Percentiles rank a stretch among this genome's conserved stretches.
phyloP scores from a whole-genome alignment of 2,888 invertebrate genomes.

The Cantharis flavilabris region DNA sequence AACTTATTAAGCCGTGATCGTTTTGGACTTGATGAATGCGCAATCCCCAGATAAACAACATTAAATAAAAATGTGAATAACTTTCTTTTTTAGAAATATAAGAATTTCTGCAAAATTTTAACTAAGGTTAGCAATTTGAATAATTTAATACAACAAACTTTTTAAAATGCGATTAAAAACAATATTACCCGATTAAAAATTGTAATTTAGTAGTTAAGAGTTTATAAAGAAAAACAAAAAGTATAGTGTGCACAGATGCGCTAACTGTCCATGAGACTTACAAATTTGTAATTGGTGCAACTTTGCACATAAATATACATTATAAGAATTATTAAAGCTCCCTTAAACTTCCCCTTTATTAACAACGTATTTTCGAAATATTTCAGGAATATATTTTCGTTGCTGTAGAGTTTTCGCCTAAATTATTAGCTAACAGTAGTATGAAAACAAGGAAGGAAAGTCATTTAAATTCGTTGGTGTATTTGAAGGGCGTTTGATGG shows the following conservation, averaged over 20 bases:
- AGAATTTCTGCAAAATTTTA: no score
- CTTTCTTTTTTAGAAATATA: background rate
- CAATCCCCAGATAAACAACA: constrained; percentile 12
- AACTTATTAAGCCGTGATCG: constrained; percentile 16
- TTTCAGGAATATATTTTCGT: background rate
- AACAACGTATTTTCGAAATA: background rate
- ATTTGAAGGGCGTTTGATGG: background rate
- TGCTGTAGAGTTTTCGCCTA: background rate
- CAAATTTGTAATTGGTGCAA: constrained; percentile 16
- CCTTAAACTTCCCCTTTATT: constrained; percentile 12
- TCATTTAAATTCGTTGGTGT: background rate
- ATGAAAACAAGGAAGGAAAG: background rate
- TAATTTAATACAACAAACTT: background rate
- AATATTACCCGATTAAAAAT: background rate
- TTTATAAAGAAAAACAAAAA: constrained; percentile 9
- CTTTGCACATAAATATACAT: constrained; percentile 35
- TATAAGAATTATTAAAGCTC: constrained; percentile 36
- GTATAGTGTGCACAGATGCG: constrained; percentile 20
- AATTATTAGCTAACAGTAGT: background rate
- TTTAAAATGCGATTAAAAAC: background rate
- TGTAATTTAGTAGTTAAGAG: constrained; percentile 1
- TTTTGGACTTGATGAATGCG: constrained; percentile 18
- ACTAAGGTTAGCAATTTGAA: background rate
- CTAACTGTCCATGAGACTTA: constrained; percentile 14
- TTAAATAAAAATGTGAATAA: background rate